A percentile compares a stretch with the other conserved stretches of the same genome.
phyloP scores from a whole-genome alignment of 2,113 vertebrate genomes.

The Mustelus asterias region DNA sequence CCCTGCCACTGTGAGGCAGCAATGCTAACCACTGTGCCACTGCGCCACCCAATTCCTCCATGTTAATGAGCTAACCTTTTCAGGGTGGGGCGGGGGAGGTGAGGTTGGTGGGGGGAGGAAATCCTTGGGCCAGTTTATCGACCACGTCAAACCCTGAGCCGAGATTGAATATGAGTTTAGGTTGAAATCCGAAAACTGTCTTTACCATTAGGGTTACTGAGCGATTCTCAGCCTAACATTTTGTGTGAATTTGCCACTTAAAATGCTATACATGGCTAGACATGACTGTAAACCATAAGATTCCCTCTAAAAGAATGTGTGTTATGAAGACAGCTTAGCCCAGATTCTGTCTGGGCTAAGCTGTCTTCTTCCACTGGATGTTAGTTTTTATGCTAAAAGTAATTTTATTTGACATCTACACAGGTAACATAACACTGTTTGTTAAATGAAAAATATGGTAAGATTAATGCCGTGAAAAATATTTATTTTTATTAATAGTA shows the following conservation, averaged over 20 bases:
- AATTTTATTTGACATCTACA: slow-evolving; percentile 22
- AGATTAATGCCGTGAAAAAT: background rate
- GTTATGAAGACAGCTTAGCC: background rate
- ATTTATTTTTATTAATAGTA: background rate
- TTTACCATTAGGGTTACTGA: background rate
- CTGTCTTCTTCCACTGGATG: background rate
- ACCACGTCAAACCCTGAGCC: background rate
- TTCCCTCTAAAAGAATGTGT: background rate
- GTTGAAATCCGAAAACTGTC: background rate
- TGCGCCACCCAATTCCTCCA: too few species aligned
- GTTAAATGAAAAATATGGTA: background rate
- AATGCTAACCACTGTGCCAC: too few species aligned
- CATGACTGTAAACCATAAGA: background rate
- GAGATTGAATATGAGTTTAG: background rate
- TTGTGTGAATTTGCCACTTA: background rate
- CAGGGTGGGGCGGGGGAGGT: background rate
- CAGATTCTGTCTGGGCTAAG: background rate
- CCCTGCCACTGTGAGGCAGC: too few species aligned
- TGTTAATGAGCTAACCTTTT: background rate
- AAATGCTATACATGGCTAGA: background rate
- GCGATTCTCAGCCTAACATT: background rate
- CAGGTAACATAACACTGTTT: background rate
- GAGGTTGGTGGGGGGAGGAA: background rate
- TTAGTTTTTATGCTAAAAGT: background rate
- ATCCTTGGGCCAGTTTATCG: background rate